Evolutionary conservation across 2,888 invertebrate genomes (phyloP), one percentile per base, ranked within the genome.

Genomic region (Hymenopus coronatus): DNA sequence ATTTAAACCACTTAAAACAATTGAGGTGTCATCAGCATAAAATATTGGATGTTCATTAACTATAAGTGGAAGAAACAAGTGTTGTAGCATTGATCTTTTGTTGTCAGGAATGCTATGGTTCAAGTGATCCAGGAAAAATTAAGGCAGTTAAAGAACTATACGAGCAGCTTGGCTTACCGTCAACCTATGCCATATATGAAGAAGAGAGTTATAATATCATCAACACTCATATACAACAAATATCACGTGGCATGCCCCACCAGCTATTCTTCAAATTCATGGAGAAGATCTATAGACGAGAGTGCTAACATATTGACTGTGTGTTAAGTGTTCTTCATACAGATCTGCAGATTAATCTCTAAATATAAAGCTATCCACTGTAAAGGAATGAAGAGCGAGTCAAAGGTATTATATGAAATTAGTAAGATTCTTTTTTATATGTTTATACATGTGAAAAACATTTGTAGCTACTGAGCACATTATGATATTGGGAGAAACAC

Each of bases 121-220:
- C 94, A 85, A 93, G 94, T 88, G 96, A 97, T 91, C 94, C 95
- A 0, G 95, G 95, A 89, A 95, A 96, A 90, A 95, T 97, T 7
- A 94, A 95, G 87, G 95, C 94, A 90, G 95, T 98, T 83, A 97
- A 96, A 92, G 94, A 96, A 90, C 93, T 98, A 0, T 98, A 98
- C 92, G 96, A 96, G 92, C 96, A 97, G 90, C 93, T 98, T 4
- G 96, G 96, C 90, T 93, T 98, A 83, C 96, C 96, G 0, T 95
- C 96, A 90, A 96, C 96, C 0, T 98, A 96, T 92, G 95, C 96
- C 0, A 95, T 96, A 46, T 98, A 97, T 91, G 98, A 98, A 93
- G 97, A 97, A 92, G 96, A 97, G 91, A 97, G 96, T 25, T 97
- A 96, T 92, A 97, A 97, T 92, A 94, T 97, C 92, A 96, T 98